Conservation (phyloP, 2,113 vertebrate genomes). For the Dromaius novaehollandiae region DNA sequence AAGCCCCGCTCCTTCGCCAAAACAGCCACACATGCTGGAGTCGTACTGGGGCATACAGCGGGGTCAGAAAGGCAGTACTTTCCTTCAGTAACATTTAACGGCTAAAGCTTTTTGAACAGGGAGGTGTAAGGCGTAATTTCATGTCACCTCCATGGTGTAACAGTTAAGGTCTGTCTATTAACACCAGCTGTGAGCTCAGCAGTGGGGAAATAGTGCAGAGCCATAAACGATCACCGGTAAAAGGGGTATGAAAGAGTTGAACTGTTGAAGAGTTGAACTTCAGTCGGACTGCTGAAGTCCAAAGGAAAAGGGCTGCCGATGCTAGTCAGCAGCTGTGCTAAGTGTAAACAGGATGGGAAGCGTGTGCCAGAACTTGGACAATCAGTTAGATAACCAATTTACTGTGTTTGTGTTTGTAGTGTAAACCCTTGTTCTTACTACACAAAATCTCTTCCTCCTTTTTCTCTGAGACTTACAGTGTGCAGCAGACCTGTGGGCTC, state of each 20-base stretch:
- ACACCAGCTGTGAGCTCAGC: background rate
- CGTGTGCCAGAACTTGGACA: background rate
- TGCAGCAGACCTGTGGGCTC: background rate
- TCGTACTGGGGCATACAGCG: rapidly evolving
- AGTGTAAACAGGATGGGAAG: background rate
- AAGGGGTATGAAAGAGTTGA: background rate
- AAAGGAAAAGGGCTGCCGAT: background rate
- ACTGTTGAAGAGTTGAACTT: too few species aligned
- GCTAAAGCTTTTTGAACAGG: background rate
- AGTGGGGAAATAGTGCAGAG: background rate
- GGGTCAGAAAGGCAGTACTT: background rate
- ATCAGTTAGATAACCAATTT: background rate
- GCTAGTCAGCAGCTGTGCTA: background rate
- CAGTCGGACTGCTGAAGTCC: background rate
- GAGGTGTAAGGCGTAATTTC: background rate
- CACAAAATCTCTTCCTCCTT: background rate
- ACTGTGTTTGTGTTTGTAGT: background rate
- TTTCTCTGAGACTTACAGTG: background rate
- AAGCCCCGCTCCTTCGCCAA: background rate
- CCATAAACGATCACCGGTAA: background rate
- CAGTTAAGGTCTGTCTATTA: background rate
- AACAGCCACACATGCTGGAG: background rate
- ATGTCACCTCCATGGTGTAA: rapidly evolving
- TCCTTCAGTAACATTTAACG: background rate
- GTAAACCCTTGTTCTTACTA: background rate